Evolutionary conservation across 2,113 vertebrate genomes (phyloP), one percentile per base, ranked within the genome.

Genomic region (Hemichromis elongatus): DNA sequence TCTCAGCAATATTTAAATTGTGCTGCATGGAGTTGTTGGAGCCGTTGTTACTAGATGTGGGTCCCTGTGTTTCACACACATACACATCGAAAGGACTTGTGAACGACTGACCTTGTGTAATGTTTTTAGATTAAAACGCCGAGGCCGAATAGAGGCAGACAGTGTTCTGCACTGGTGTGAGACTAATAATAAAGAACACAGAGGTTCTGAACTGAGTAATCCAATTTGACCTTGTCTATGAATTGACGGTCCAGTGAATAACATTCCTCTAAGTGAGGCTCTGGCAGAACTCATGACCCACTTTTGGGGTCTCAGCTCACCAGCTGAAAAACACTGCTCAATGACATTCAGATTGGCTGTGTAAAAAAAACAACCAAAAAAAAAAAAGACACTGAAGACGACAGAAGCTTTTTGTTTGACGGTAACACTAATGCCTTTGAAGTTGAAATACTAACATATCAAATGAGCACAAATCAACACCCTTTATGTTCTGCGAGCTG

Each of bases 1-100:
- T 90, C 89, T 94, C 93, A 95, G 94, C 93, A 93, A 83, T 89
- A 90, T 94, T 94, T 91, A 89, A 93, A 94, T 92, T 78, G 53
- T 77, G 88, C 90, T 89, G 54, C 87, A 88, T 89, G 79, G 88
- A 90, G 86, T 79, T 86, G 75, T 79, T 56, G 3, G 61, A 53
- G 59, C 86, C 80, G 86, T 79, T 91, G 89, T 86, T 95, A 63
- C 91, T 91, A 83, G 87, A 85, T 88, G 84, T 83, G 83, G 63
- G 80, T 85, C 55, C n/a, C 50, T 55, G 30, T 80, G 47, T 84
- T 53, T 37, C 47, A 88, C 77, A 42, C 70, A 63, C 55, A 68
- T 12, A 80, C 54, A 73, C 79, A 81, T 2, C 3, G 6, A 37
- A 26, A 75, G 61, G 84, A 83, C 84, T 81, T 37, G 24, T 63